Conservation (phyloP, 1,140 invertebrate species). For the Mercenaria mercenaria region DNA sequence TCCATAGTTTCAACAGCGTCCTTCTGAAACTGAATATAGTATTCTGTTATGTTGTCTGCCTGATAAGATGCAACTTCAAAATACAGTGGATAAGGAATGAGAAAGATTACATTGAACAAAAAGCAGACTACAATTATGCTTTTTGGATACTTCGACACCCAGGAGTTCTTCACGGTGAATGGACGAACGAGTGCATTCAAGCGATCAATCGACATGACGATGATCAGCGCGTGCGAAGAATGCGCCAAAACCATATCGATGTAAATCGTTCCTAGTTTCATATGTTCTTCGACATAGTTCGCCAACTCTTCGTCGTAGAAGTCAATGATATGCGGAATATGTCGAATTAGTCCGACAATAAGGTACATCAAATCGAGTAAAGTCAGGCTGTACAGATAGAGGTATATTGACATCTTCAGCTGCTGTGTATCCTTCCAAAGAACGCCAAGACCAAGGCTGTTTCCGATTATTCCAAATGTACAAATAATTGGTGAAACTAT, state of each 20-base stretch:
- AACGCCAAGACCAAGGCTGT: conserved; percentile 26
- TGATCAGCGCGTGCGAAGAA: background rate
- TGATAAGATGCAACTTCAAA: conserved; percentile 29
- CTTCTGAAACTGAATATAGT: conserved; percentile 18
- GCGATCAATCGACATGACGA: conserved; percentile 50
- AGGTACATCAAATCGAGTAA: conserved; percentile 38
- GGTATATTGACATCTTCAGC: conserved; percentile 22
- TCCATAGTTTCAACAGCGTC: background rate
- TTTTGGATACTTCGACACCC: conserved; percentile 2
- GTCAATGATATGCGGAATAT: conserved; percentile 32
- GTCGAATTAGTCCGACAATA: conserved; percentile 16
- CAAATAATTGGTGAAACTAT: conserved; percentile 25
- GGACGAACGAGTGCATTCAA: conserved; percentile 26
- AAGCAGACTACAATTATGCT: conserved; percentile 35
- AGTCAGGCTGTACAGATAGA: conserved; percentile 30
- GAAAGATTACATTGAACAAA: conserved; percentile 22
- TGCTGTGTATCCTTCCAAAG: conserved; percentile 24
- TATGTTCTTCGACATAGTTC: conserved; percentile 47
- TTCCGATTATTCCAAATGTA: conserved; percentile 13
- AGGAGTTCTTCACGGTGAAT: conserved; percentile 5
- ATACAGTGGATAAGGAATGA: conserved; percentile 22
- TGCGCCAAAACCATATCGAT: conserved; percentile 42
- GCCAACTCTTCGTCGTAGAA: conserved; percentile 21
- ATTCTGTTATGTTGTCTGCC: background rate
- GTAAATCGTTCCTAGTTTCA: conserved; percentile 53